Base-by-base conservation (phyloP, 2,113 vertebrate genomes). In the Chamaetylas fuelleborni region DNA sequence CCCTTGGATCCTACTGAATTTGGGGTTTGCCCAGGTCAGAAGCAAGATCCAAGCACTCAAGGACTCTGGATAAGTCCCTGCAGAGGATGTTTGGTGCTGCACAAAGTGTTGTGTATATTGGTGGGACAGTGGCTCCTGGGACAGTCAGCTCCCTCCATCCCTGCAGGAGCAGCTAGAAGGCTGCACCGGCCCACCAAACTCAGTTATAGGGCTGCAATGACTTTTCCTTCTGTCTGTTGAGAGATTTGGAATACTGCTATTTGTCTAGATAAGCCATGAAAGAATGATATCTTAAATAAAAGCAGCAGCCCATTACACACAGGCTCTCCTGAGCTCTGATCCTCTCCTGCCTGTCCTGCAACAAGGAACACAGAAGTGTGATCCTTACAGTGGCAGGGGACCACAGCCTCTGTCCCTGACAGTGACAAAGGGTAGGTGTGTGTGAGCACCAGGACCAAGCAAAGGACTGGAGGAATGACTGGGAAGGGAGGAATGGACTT, bases 381-480 rank as follows among this genome's bases (percentile, higher is more conserved):
- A 45, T 13, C 5, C 15, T 71, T 74, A 8, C 9, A 19, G 34
- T 36, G 73, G 34, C 24, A 22, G 43, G 29, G 31, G 13, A 24
- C 28, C 16, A 33, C 7, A 50, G 18, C 15, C 18, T 34, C 42
- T 38, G 11, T 5, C 5, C 11, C 6, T 0, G 1, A 11, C 20
- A 65, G 36, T 6, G 33, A 26, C 4, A 15, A 69, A 7, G 8
- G 12, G 6, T 5, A 34, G 47, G 14, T 62, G 10, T 57, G 12
- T 84, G 53, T 58, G 19, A 28, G 22, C 29, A 42, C 42, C 48
- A 18, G 81, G 19, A 47, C 10, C 42, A 50, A 47, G 25, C 7
- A 42, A 54, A 69, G 40, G 26, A 48, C 40, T 57, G 14, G 20
- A 76, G 18, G 26, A 45, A 14, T 34, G 24, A 31, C 7, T 60